Conservation (phyloP, 2,113 vertebrate genomes). For the Psophia crepitans region DNA sequence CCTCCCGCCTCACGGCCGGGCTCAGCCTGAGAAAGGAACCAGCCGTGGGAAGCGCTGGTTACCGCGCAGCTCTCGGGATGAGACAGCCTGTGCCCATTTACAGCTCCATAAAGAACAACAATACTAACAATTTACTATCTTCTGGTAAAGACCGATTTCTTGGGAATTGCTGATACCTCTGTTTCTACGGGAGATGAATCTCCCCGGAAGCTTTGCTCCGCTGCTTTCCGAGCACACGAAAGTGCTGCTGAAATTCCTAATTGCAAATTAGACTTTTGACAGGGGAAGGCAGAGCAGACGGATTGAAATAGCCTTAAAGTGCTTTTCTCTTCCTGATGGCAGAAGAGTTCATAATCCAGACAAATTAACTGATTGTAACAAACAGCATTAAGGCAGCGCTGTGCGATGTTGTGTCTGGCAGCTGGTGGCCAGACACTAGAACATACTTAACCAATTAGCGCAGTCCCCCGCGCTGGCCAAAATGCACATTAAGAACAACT, state of each 20-base stretch:
- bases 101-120: background rate
- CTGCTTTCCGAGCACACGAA: slow-evolving; percentile 17
- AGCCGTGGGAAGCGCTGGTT: fast-evolving
- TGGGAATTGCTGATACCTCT: slow-evolving; percentile 38
- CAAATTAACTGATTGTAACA: slow-evolving; percentile 40
- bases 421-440: slow-evolving; percentile 54
- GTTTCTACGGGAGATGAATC: slow-evolving; percentile 3
- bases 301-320: slow-evolving; percentile 48
- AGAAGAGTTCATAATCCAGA: slow-evolving; percentile 48
- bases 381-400: slow-evolving; percentile 25
- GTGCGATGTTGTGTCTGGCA: slow-evolving; percentile 22
- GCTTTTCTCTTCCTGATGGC: slow-evolving; percentile 6
- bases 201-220: slow-evolving; percentile 33
- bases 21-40: background rate
- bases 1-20: background rate
- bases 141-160: slow-evolving; percentile 6
- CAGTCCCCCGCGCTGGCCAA: background rate
- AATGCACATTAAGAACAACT: slow-evolving; percentile 39
- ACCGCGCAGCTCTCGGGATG: fast-evolving
- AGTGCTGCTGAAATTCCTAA: slow-evolving; percentile 46
- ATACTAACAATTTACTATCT: slow-evolving; percentile 32
- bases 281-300: slow-evolving; percentile 29
- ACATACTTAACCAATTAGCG: slow-evolving; percentile 53
- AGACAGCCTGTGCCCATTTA: background rate
- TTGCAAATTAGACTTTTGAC: slow-evolving; percentile 51